Conservation (phyloP, 1,140 invertebrate species). For the Oryctes rhinoceros region DNA sequence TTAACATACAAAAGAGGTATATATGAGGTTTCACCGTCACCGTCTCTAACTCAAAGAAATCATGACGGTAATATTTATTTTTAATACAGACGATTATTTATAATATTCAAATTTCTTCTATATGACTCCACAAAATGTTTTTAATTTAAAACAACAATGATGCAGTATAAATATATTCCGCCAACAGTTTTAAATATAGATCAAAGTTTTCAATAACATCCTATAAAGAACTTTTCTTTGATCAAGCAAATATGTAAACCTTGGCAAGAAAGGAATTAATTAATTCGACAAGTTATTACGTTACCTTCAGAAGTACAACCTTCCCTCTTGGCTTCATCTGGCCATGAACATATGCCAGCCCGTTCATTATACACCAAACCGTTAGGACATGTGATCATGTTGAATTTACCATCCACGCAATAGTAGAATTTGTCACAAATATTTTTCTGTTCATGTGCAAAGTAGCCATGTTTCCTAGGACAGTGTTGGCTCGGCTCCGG, state of each 20-base stretch:
- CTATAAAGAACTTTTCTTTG: background rate
- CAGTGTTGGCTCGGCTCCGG: conserved; percentile 79
- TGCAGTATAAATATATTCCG: too few relatives aligned
- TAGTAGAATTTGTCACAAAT: conserved; percentile 92
- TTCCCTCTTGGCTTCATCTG: conserved; percentile 86
- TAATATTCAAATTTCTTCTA: too few relatives aligned
- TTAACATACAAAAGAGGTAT: too few relatives aligned
- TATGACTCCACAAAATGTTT: too few relatives aligned
- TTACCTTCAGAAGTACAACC: conserved; percentile 81
- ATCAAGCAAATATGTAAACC: background rate
- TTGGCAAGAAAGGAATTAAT: conserved; percentile 20
- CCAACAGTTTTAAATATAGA: too few relatives aligned
- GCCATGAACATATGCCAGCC: conserved; percentile 90
- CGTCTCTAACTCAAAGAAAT: too few relatives aligned
- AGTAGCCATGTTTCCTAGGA: conserved; percentile 86
- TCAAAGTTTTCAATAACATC: too few relatives aligned
- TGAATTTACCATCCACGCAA: conserved; percentile 88
- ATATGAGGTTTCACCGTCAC: too few relatives aligned
- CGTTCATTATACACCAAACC: conserved; percentile 89
- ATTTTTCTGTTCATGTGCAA: conserved; percentile 79
- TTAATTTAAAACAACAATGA: too few relatives aligned
- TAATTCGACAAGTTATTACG: conserved; percentile 19
- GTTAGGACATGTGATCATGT: conserved; percentile 87
- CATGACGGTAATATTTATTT: too few relatives aligned
- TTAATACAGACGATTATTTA: too few relatives aligned